These are phyloP conservation scores for Pangasius sanitwongsei DNA, from an alignment of 2,797 vertebrate species.

Conservation along the genomic window DNA sequence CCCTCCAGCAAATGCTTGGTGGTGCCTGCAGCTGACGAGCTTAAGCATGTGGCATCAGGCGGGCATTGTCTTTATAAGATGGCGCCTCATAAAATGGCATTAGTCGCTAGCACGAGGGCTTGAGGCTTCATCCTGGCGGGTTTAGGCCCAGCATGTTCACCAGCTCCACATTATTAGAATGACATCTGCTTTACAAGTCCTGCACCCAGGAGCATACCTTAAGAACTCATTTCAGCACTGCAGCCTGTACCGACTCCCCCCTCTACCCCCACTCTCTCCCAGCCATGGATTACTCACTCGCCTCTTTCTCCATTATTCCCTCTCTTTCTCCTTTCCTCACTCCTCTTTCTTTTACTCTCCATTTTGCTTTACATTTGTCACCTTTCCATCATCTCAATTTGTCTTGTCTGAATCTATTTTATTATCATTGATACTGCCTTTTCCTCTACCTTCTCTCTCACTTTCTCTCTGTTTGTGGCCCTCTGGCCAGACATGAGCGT, in stretches of 20 bases:
- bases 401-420: constrained; percentile 41
- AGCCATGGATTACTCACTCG: constrained; percentile 56
- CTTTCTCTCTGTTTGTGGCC: constrained; percentile 82
- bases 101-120: constrained; percentile 89
- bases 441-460: constrained; percentile 54
- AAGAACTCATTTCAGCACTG: constrained; percentile 72
- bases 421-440: constrained; percentile 38
- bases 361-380: constrained; percentile 50
- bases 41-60: constrained; percentile 84
- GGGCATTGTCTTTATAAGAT: constrained; percentile 83
- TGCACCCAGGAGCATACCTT: constrained; percentile 88
- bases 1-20: constrained; percentile 83
- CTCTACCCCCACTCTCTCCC: constrained; percentile 4
- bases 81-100: constrained; percentile 97
- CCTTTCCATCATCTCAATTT: constrained; percentile 32
- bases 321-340: constrained; percentile 34
- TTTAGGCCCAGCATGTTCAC: constrained; percentile 87
- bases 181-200: constrained; percentile 92
- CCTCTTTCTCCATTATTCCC: constrained; percentile 30
- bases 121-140: constrained; percentile 86
- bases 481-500: constrained; percentile 88
- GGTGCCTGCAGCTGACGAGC: constrained; percentile 82
- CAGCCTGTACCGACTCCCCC: constrained; percentile 45
- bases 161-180: constrained; percentile 95
- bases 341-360: constrained; percentile 26